phyloP scores from a whole-genome alignment of 2,888 invertebrate species.

The Tenthredo amoena region DNA sequence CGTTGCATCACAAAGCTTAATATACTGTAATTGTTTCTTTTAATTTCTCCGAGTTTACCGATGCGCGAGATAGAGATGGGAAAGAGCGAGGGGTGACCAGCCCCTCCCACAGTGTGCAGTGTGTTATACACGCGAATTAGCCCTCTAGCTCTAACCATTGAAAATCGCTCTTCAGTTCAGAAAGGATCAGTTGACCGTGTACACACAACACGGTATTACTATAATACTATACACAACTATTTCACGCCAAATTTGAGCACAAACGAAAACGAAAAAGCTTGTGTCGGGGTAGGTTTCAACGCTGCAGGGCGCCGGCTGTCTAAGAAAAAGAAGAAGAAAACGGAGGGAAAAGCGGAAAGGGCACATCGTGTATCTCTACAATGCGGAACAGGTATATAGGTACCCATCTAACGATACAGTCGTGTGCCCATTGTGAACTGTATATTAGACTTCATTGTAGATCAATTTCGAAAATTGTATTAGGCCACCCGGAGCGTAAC shows the following conservation, averaged over 20 bases:
- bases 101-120: background rate
- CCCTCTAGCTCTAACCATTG: background rate
- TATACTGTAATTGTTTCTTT: slow-evolving; percentile 3
- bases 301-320: background rate
- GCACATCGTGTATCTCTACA: background rate
- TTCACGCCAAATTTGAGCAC: slow-evolving; percentile 37
- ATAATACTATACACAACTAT: slow-evolving; percentile 27
- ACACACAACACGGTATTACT: slow-evolving; percentile 14
- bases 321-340: background rate
- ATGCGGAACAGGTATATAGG: background rate
- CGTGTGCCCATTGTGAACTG: background rate
- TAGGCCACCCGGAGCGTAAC: slow-evolving; percentile 18
- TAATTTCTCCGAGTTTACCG: background rate
- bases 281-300: background rate
- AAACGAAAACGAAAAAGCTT: slow-evolving; percentile 30
- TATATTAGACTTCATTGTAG: slow-evolving; percentile 14
- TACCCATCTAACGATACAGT: background rate
- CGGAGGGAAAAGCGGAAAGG: background rate
- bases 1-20: background rate
- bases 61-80: background rate
- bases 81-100: background rate
- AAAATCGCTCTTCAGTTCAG: slow-evolving; percentile 12
- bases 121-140: slow-evolving; percentile 5
- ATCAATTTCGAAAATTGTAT: slow-evolving; percentile 12
- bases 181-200: slow-evolving; percentile 8